These are phyloP conservation scores for Sitobion miscanthi DNA, from an alignment of 1,140 invertebrate species.

Conservation along the genomic window DNA sequence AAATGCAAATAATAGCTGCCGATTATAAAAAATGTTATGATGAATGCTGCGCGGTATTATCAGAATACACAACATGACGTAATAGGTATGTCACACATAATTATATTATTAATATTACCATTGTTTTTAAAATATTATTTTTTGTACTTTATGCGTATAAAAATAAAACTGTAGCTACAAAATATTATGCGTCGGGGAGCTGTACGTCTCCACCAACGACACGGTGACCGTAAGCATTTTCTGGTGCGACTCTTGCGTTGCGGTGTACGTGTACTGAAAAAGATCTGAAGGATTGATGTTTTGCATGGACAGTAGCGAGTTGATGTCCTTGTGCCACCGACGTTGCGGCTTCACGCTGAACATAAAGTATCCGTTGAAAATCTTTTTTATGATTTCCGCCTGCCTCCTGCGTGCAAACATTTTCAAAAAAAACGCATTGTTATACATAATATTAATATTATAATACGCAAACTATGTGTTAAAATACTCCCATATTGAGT, in stretches of 20 bases:
- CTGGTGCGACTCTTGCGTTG: neutral
- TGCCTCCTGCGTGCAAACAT: neutral
- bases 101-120: too few relatives aligned
- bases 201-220: neutral
- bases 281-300: constrained; percentile 3
- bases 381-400: neutral
- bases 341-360: neutral
- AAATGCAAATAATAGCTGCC: too few relatives aligned
- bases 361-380: constrained; percentile 27
- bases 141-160: neutral
- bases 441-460: too few relatives aligned
- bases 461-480: neutral
- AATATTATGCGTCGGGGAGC: neutral
- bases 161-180: neutral
- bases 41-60: neutral
- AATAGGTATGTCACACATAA: too few relatives aligned
- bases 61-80: neutral
- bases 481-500: too few relatives aligned
- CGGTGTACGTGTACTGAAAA: neutral
- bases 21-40: neutral
- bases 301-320: neutral
- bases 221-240: neutral
- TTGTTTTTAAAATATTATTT: neutral
- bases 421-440: neutral
- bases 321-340: neutral